A percentile compares a stretch with the other conserved stretches of the same genome.
phyloP scores from a whole-genome alignment of 1,140 invertebrate genomes.

The Polyergus mexicanus region DNA sequence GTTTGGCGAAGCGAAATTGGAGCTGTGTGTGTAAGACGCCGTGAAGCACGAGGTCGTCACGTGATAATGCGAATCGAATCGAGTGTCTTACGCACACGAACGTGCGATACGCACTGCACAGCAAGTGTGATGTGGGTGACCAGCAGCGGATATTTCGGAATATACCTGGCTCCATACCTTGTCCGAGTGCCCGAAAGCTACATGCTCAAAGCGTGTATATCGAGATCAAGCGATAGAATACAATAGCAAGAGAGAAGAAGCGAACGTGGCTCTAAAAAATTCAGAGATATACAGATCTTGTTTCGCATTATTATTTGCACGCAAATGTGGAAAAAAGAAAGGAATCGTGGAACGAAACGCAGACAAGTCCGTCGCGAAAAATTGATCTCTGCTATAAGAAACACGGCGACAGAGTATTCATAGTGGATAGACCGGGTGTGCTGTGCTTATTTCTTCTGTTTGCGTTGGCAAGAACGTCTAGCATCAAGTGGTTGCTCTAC shows the following conservation, averaged over 20 bases:
- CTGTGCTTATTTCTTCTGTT: slow-evolving; percentile 56
- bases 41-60: slow-evolving; percentile 49
- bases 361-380: background rate
- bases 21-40: slow-evolving; percentile 5
- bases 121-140: slow-evolving; percentile 14
- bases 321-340: background rate
- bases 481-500: slow-evolving; percentile 61
- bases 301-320: background rate
- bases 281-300: slow-evolving; percentile 1
- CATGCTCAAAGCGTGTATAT: slow-evolving; percentile 21
- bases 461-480: slow-evolving; percentile 50
- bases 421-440: slow-evolving; percentile 14
- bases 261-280: background rate
- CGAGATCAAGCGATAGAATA: slow-evolving; percentile 15
- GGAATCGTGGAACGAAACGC: background rate
- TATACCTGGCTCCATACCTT: slow-evolving; percentile 41
- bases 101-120: slow-evolving; percentile 16
- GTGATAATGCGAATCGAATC: slow-evolving; percentile 59
- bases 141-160: slow-evolving; percentile 26
- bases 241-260: slow-evolving; percentile 23
- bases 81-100: slow-evolving; percentile 38
- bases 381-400: slow-evolving; percentile 13
- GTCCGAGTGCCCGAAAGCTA: background rate
- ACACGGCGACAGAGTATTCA: slow-evolving; percentile 22
- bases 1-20: slow-evolving; percentile 8